phyloP scores from a whole-genome alignment of 2,888 invertebrate species.

The Aphrophora alni region DNA sequence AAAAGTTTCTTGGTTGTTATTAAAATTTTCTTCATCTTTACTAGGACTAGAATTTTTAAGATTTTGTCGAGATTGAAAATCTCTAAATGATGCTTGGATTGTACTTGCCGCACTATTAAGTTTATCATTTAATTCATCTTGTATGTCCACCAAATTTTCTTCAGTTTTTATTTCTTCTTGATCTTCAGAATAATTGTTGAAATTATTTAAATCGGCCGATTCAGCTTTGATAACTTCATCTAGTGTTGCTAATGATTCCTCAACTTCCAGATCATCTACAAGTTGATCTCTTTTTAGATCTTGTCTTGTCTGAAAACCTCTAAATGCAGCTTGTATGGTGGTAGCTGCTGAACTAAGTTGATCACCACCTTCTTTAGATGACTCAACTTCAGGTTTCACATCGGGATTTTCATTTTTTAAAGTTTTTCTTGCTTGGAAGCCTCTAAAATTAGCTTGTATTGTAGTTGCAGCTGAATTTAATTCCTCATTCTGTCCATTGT shows the following conservation, averaged over 20 bases:
- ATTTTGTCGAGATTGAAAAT: slow-evolving; percentile 57
- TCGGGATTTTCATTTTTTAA: slow-evolving; percentile 39
- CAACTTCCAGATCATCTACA: background rate
- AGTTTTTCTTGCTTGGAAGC: slow-evolving; percentile 48
- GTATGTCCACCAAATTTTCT: background rate
- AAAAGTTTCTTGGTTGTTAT: background rate
- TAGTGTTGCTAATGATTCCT: background rate
- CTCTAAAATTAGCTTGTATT: slow-evolving; percentile 51
- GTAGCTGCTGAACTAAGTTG: slow-evolving; percentile 29
- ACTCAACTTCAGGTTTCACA: slow-evolving; percentile 17
- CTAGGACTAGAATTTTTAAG: slow-evolving; percentile 11
- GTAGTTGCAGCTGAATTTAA: slow-evolving; percentile 54
- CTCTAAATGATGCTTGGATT: slow-evolving; percentile 64
- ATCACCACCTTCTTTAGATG: background rate
- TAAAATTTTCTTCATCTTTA: background rate
- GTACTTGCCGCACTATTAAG: slow-evolving; percentile 60
- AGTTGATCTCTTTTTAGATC: slow-evolving; percentile 29
- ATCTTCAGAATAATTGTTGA: background rate
- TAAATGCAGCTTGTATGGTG: slow-evolving; percentile 46
- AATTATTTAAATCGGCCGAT: background rate
- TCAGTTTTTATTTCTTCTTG: background rate
- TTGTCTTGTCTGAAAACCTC: slow-evolving; percentile 46
- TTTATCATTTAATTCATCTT: slow-evolving; percentile 36
- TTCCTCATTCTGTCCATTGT: background rate
- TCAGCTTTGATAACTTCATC: slow-evolving; percentile 9